Evolutionary conservation across 2,113 vertebrate genomes (phyloP).

Genomic region (Pygoscelis adeliae): DNA sequence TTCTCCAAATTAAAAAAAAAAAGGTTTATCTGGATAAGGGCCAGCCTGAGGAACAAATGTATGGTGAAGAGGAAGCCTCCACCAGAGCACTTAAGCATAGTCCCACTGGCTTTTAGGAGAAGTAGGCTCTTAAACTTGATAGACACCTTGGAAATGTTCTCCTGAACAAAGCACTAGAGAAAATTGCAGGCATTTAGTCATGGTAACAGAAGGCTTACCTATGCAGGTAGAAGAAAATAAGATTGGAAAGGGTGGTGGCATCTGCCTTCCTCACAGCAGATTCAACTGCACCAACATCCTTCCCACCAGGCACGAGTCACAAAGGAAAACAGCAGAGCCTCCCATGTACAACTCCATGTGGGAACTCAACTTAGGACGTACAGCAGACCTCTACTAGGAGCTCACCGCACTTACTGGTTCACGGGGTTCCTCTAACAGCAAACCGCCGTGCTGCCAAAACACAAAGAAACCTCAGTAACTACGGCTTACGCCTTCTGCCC

Average conservation of each 20-base stretch:
- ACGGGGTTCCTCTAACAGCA: background rate
- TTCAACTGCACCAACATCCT: background rate
- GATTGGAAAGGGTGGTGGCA: background rate
- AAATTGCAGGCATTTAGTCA: background rate
- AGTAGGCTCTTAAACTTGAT: background rate
- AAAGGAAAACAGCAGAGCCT: background rate
- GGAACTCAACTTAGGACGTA: background rate
- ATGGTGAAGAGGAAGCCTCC: background rate
- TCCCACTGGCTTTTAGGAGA: background rate
- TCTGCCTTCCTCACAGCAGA: background rate
- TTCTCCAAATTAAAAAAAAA: background rate
- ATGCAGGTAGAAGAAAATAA: background rate
- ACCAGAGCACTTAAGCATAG: background rate
- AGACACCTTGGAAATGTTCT: background rate
- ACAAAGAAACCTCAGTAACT: background rate
- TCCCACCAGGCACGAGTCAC: background rate
- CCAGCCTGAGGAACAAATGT: background rate
- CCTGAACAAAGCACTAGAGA: background rate
- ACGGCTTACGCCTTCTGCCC: background rate
- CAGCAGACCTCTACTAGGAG: background rate
- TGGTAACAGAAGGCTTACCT: background rate
- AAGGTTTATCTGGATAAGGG: background rate
- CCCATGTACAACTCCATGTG: background rate
- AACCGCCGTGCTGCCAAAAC: background rate
- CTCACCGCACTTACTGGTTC: background rate